Evolutionary conservation across 2,797 vertebrate genomes (phyloP).

Genomic region (Anabacerthia variegaticeps): DNA sequence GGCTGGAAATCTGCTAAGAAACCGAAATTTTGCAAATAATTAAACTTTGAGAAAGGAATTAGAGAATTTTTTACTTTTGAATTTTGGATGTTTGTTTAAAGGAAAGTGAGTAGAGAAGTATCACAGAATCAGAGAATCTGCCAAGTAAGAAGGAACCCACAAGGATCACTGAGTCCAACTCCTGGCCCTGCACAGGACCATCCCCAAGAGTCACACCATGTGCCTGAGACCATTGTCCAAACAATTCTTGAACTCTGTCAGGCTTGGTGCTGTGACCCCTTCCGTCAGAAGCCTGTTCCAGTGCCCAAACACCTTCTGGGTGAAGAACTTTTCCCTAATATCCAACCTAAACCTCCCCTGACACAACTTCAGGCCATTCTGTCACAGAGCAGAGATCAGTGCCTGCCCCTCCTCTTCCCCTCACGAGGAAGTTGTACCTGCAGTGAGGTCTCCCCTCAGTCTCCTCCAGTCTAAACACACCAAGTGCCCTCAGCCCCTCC

Average conservation of each 20-base stretch:
- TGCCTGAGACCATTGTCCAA: background rate
- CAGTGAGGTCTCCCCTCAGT: background rate
- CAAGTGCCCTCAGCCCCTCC: background rate
- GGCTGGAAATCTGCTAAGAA: background rate
- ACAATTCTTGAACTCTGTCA: background rate
- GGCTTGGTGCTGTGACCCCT: background rate
- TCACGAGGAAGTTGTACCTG: background rate
- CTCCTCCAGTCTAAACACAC: background rate
- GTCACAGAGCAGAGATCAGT: background rate
- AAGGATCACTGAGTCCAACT: background rate
- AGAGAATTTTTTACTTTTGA: background rate
- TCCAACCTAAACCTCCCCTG: background rate
- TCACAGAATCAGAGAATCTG: background rate
- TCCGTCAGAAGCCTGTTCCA: background rate
- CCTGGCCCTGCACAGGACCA: background rate
- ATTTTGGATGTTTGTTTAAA: background rate
- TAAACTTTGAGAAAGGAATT: background rate
- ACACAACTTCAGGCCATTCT: background rate
- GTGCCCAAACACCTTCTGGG: background rate
- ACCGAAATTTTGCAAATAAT: background rate
- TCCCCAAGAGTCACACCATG: background rate
- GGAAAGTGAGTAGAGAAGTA: rapidly evolving
- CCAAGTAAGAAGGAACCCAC: background rate
- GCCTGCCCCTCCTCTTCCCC: background rate
- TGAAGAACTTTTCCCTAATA: background rate